Conservation (phyloP, 2,113 vertebrate genomes). For the Tachuris rubrigastra region DNA sequence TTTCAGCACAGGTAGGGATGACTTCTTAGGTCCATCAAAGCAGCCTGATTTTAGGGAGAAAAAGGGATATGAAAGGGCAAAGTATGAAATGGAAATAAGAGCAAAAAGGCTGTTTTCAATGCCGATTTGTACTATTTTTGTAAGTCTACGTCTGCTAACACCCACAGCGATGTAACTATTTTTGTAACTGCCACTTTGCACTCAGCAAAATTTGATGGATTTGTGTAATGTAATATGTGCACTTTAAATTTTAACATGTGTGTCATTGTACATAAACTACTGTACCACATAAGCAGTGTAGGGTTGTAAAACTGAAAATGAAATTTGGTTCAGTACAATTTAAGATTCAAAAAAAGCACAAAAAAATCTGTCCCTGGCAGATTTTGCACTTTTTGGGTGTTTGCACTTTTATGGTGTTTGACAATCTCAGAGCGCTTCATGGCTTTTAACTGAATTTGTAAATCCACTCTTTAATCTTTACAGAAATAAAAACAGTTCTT, state of each 20-base stretch:
- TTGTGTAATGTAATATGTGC: not conserved
- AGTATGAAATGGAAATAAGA: not conserved
- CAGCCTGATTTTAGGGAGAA: not conserved
- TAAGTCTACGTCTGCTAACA: not conserved
- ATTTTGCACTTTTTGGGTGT: conserved; percentile 22
- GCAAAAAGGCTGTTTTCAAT: not conserved
- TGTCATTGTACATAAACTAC: conserved; percentile 18
- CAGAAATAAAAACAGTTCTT: not conserved
- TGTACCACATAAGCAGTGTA: not conserved
- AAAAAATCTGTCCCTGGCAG: not conserved
- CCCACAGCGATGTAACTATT: not conserved
- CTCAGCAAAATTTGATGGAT: conserved; percentile 3
- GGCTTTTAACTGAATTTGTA: conserved; percentile 6
- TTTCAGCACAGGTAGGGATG: not conserved
- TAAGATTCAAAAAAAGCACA: not conserved
- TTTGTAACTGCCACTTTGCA: conserved; percentile 20
- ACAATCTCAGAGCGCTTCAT: not conserved
- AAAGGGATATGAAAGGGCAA: not conserved
- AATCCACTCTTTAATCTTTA: not conserved
- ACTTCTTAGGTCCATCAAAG: not conserved
- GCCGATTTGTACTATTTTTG: not conserved
- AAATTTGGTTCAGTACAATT: not conserved
- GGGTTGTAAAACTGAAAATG: not conserved
- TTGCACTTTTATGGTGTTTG: not conserved
- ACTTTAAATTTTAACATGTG: conserved; percentile 6